phyloP scores from a whole-genome alignment of 2,113 vertebrate species.

The Trinectes maculatus region DNA sequence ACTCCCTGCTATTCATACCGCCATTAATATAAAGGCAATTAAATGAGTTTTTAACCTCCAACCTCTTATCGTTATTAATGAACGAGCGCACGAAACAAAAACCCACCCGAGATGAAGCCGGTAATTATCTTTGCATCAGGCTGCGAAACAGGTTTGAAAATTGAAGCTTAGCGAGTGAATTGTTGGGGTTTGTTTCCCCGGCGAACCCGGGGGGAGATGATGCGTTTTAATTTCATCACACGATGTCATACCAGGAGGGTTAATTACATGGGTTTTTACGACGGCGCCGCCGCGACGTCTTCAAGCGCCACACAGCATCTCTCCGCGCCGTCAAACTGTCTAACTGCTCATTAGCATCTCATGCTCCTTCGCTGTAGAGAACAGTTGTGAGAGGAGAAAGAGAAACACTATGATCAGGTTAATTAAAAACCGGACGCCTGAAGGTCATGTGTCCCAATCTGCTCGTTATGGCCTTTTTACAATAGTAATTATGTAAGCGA shows the following conservation, averaged over 20 bases:
- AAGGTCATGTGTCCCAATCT: slow-evolving; percentile 53
- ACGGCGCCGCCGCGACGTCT: slow-evolving; percentile 84
- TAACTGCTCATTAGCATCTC: slow-evolving; percentile 72
- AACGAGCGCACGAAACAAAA: slow-evolving; percentile 84
- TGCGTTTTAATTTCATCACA: slow-evolving; percentile 94
- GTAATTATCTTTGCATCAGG: slow-evolving; percentile 97
- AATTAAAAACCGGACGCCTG: slow-evolving; percentile 56
- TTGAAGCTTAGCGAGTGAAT: slow-evolving; percentile 95
- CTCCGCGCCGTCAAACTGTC: slow-evolving; percentile 81
- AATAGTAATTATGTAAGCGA: slow-evolving; percentile 67
- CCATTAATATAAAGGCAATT: slow-evolving; percentile 99
- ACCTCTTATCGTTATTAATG: slow-evolving; percentile 99
- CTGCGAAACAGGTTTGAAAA: slow-evolving; percentile 94
- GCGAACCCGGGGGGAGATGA: slow-evolving; percentile 88
- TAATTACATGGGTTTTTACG: slow-evolving; percentile 92
- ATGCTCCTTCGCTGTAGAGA: slow-evolving; percentile 32
- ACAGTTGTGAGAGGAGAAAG: slow-evolving; percentile 4
- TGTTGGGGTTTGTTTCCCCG: slow-evolving; percentile 90
- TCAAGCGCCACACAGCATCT: slow-evolving; percentile 76
- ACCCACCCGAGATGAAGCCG: slow-evolving; percentile 92
- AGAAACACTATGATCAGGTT: slow-evolving; percentile 50
- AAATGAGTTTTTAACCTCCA: slow-evolving; percentile 99
- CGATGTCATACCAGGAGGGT: slow-evolving; percentile 91
- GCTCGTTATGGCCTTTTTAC: slow-evolving; percentile 64
- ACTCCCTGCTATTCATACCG: slow-evolving; percentile 96